Percentiles rank a stretch among this genome's conserved stretches.
Evolutionary conservation across 2,888 invertebrate species (phyloP).

Genomic region (Rhorus exstirpatorius): DNA sequence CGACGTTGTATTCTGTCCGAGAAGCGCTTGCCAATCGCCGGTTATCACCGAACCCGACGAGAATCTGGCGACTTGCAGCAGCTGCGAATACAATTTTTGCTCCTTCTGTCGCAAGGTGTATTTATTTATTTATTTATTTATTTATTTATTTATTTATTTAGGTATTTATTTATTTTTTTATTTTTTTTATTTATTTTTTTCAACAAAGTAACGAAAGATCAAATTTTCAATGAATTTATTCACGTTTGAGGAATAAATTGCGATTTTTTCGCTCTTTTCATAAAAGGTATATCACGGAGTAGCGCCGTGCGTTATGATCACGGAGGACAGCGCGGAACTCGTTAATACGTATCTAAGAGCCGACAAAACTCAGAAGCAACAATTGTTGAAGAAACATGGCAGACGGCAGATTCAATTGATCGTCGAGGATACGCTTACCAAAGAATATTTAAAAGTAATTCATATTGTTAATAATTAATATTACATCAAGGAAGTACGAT

Average conservation of each 20-base stretch:
- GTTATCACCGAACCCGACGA: constrained; percentile 72
- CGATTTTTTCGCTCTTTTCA: not conserved
- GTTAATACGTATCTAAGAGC: constrained; percentile 73
- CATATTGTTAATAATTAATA: too few species aligned
- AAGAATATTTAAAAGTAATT: constrained; percentile 76
- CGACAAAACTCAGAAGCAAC: constrained; percentile 58
- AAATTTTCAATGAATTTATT: not conserved
- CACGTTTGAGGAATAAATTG: too few species aligned
- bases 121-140: not conserved
- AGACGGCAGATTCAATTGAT: constrained; percentile 75
- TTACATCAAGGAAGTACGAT: too few species aligned
- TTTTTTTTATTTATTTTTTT: not conserved
- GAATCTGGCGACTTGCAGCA: constrained; percentile 74
- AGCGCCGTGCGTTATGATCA: constrained; percentile 73
- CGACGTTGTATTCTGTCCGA: constrained; percentile 78
- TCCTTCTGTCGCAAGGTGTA: constrained; percentile 78
- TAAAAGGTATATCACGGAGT: constrained; percentile 79
- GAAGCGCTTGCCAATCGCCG: constrained; percentile 75
- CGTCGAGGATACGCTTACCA: constrained; percentile 75
- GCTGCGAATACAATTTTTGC: constrained; percentile 78
- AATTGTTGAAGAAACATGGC: constrained; percentile 76
- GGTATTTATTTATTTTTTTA: not conserved
- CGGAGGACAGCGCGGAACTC: constrained; percentile 65
- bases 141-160: not conserved
- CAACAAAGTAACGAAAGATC: too few species aligned